These are phyloP conservation scores for Desmophyllum pertusum DNA, from an alignment of 92 coral and sea anemone species.

Conservation along the genomic window DNA sequence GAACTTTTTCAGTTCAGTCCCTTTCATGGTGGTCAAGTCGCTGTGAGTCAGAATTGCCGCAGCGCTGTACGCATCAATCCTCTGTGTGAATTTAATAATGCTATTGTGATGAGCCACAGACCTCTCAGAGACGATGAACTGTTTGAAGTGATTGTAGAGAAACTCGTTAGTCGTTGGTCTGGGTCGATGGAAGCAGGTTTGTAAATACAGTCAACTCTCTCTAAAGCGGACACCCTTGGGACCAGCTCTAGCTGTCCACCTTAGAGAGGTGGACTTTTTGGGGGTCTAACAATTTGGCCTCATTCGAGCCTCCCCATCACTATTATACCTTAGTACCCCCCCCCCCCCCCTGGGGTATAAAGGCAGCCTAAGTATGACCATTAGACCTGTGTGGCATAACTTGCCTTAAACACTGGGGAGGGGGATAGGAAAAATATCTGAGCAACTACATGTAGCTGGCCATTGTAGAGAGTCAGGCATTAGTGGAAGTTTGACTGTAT, in stretches of 20 bases:
- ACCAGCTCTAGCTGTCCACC: no score
- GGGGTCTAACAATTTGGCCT: no score
- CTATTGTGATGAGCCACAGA: slow-evolving; percentile 89
- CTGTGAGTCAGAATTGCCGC: slow-evolving; percentile 81
- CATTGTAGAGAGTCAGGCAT: not conserved
- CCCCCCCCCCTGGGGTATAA: no score
- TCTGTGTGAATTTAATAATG: slow-evolving; percentile 92
- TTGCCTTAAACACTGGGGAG: not conserved
- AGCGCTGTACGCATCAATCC: slow-evolving; percentile 91
- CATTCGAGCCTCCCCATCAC: no score
- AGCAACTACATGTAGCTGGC: no score
- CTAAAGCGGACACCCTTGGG: no score
- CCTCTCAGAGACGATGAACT: slow-evolving; percentile 86
- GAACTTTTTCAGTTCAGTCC: slow-evolving; percentile 79
- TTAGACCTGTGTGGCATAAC: not conserved
- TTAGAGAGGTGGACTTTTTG: no score
- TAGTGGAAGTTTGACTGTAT: not conserved
- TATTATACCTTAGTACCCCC: no score
- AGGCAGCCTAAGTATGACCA: no score
- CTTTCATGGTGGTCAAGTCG: slow-evolving; percentile 88
- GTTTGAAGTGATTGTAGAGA: slow-evolving; percentile 83
- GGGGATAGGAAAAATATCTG: no score
- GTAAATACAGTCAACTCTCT: slow-evolving; percentile 10
- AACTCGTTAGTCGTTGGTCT: slow-evolving; percentile 89
- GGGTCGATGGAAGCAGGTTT: slow-evolving; percentile 82